A percentile compares a stretch with the other conserved stretches of the same genome.
Conservation (phyloP, 2,888 invertebrate species). For the Adela reaumurella region DNA sequence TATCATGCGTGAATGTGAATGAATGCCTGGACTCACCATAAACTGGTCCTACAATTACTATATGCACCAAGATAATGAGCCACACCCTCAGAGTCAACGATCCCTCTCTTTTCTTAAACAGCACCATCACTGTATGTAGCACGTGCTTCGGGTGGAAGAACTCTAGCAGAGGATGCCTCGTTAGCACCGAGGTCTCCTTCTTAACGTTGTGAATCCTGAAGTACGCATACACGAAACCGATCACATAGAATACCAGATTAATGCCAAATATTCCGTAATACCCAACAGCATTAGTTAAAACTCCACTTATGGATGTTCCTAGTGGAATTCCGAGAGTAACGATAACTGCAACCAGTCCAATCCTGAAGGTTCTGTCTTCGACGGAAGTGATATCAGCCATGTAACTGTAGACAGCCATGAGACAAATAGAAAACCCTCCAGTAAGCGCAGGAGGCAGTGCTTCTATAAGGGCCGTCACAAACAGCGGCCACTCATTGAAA, state of each 20-base stretch:
- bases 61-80: conserved; percentile 34
- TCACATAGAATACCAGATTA: conserved; percentile 23
- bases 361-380: conserved; percentile 58
- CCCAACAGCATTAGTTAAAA: conserved; percentile 39
- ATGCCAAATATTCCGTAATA: conserved; percentile 43
- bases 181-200: neutral
- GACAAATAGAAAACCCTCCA: conserved; percentile 54
- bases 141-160: conserved; percentile 37
- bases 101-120: conserved; percentile 23
- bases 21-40: conserved; percentile 25
- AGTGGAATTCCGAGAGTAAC: conserved; percentile 46
- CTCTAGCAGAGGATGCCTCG: conserved; percentile 1
- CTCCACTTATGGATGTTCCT: conserved; percentile 50
- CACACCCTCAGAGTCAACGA: conserved; percentile 25
- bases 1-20: no score
- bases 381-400: conserved; percentile 57
- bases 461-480: conserved; percentile 51
- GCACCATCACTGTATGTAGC: conserved; percentile 37
- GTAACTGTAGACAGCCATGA: conserved; percentile 59
- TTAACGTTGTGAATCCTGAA: conserved; percentile 34
- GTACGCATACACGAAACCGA: conserved; percentile 33
- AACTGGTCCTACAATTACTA: conserved; percentile 40
- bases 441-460: conserved; percentile 52
- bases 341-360: conserved; percentile 57
- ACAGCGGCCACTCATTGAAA: conserved; percentile 52